Percentiles rank a stretch among this genome's conserved stretches.
phyloP scores from a whole-genome alignment of 2,113 vertebrate genomes.

The Fregata magnificens region DNA sequence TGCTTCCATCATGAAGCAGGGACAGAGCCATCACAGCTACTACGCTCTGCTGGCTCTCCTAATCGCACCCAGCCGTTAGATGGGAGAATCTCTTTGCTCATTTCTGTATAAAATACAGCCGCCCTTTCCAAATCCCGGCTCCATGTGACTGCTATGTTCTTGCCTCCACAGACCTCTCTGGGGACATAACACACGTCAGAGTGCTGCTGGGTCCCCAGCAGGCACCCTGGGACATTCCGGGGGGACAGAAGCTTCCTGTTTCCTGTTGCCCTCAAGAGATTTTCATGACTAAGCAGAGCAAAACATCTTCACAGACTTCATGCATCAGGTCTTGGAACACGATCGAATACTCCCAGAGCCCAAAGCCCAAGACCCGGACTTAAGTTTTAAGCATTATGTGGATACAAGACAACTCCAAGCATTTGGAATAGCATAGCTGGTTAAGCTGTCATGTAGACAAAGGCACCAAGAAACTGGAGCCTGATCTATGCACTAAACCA shows the following conservation, averaged over 20 bases:
- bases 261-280: not conserved
- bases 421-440: not conserved
- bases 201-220: not conserved
- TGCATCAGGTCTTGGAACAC: not conserved
- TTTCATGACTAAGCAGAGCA: not conserved
- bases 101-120: not conserved
- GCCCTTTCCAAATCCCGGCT: not conserved
- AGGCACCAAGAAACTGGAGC: not conserved
- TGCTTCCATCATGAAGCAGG: not conserved
- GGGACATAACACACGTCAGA: not conserved
- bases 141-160: fast-evolving
- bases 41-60: not conserved
- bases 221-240: too few species aligned
- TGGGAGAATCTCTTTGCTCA: not conserved
- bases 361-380: not conserved
- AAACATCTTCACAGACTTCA: not conserved
- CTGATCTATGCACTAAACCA: not conserved
- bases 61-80: not conserved
- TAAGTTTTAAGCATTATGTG: not conserved
- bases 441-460: not conserved
- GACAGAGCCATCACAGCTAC: not conserved
- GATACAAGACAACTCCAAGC: not conserved
- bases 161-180: not conserved
- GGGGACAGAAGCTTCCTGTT: not conserved
- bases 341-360: not conserved